Evolutionary conservation across 2,113 vertebrate genomes (phyloP).

Genomic region (Psilopsiagon aymara): DNA sequence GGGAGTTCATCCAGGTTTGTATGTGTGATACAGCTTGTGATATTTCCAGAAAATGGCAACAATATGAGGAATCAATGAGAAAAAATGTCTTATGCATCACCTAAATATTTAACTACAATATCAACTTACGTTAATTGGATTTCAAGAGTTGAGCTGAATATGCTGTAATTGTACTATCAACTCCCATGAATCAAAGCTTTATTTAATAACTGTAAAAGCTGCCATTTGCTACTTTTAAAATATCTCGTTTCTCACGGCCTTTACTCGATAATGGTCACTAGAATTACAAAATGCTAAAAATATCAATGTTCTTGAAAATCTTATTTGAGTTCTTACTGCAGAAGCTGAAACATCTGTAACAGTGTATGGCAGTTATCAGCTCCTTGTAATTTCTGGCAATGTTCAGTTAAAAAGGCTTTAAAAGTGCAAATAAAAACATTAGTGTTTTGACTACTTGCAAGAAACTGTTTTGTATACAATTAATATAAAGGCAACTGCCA

Average conservation of each 20-base stretch:
- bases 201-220: conserved; percentile 66
- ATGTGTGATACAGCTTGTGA: neutral
- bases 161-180: conserved; percentile 49
- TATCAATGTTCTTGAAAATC: conserved; percentile 12
- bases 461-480: conserved; percentile 29
- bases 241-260: conserved; percentile 46
- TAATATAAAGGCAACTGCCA: conserved; percentile 36
- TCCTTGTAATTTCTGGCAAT: conserved; percentile 12
- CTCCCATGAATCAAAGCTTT: conserved; percentile 48
- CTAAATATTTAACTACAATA: conserved; percentile 49
- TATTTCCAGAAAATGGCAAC: conserved; percentile 17
- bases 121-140: conserved; percentile 51
- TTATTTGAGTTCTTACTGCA: neutral
- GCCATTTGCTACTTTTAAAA: conserved; percentile 63
- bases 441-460: conserved; percentile 44
- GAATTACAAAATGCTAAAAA: conserved; percentile 59
- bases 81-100: neutral
- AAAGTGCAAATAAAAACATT: conserved; percentile 32
- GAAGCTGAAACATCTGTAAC: conserved; percentile 51
- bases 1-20: neutral
- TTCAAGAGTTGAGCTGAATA: conserved; percentile 30
- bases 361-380: neutral
- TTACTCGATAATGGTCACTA: conserved; percentile 40
- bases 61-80: neutral
- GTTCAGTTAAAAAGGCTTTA: neutral